These are phyloP conservation scores for Meteorus cinctellus DNA, from an alignment of 2,888 invertebrate species.

Conservation along the genomic window DNA sequence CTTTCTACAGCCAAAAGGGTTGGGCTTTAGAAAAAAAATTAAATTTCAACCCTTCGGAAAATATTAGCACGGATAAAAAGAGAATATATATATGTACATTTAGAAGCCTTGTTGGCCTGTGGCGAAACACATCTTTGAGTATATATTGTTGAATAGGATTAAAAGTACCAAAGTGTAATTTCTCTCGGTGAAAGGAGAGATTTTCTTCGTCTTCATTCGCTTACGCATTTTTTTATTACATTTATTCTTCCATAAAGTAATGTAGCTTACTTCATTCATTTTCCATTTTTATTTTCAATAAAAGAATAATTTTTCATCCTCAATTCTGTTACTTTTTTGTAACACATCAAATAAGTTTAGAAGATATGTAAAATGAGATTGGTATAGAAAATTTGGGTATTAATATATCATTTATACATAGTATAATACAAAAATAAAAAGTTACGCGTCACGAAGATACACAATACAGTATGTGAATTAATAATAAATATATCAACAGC, in stretches of 20 bases:
- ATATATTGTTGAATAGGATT: constrained; percentile 67
- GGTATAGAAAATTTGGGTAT: no score
- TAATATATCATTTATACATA: no score
- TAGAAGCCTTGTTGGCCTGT: constrained; percentile 58
- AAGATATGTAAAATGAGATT: no score
- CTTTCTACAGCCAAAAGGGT: constrained; percentile 39
- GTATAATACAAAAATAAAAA: background rate
- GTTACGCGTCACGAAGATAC: background rate
- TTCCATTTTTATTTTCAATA: background rate
- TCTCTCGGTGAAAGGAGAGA: constrained; percentile 56
- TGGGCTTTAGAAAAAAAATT: constrained; percentile 67
- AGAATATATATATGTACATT: constrained; percentile 35
- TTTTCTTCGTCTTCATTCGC: constrained; percentile 36
- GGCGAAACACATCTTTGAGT: constrained; percentile 52
- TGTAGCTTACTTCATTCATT: background rate
- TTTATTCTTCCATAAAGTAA: constrained; percentile 29
- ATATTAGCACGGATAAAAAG: constrained; percentile 65
- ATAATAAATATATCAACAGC: constrained; percentile 17
- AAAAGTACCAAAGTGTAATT: constrained; percentile 68
- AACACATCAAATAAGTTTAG: background rate
- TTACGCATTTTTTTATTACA: constrained; percentile 8
- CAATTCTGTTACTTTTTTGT: background rate
- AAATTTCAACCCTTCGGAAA: constrained; percentile 70
- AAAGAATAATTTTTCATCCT: background rate
- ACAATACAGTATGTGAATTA: background rate